Evolutionary conservation across 2,888 invertebrate species (phyloP), one percentile per base, ranked within the genome.

Genomic region (Cephus spinipes): DNA sequence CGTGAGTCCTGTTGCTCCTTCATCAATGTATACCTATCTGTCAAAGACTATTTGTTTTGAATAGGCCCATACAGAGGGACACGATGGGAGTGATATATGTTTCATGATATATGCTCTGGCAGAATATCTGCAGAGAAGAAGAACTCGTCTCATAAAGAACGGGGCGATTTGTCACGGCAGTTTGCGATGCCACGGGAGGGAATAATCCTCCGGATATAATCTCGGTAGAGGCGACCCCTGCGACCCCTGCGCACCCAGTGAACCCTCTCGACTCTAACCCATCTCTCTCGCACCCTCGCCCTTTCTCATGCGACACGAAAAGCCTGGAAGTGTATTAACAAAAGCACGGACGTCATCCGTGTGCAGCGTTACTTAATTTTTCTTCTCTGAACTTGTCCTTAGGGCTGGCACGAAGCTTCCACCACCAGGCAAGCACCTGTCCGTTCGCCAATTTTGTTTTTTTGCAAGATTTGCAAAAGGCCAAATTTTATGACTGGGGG

Each of bases 101-200:
- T 78, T 79, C 33, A 83, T 73, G 40, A 40, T 40, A 32, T 69
- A 69, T 32, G 69, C 12, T 9, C 71, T 30, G 23, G 32, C 71
- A 15, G 71, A 71, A 32, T 32, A 71, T 31, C 71, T 71, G 71
- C 77, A 80, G 73, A 83, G 80, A 89, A 89, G 89, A 87, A 89
- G 87, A 87, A 88, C 88, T 88, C 85, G 87, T 87, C 87, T 88
- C 89, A 88, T 90, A 89, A 90, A 89, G 90, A 89, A 90, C 89
- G 87, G 89, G 86, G 87, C 88, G 88, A 90, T 90, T 90, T 90
- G 90, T 90, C 90, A 90, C 88, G 87, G 86, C 85, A 89, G 88
- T 90, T 89, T 89, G 89, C 88, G 88, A 89, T 89, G 88, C 87
- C 87, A 87, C 85, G 83, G 87, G 87, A 87, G 86, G 86, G 87